Percentiles rank a stretch among this genome's conserved stretches.
Evolutionary conservation across 1,140 invertebrate species (phyloP).

Genomic region (Sycobia sp.): DNA sequence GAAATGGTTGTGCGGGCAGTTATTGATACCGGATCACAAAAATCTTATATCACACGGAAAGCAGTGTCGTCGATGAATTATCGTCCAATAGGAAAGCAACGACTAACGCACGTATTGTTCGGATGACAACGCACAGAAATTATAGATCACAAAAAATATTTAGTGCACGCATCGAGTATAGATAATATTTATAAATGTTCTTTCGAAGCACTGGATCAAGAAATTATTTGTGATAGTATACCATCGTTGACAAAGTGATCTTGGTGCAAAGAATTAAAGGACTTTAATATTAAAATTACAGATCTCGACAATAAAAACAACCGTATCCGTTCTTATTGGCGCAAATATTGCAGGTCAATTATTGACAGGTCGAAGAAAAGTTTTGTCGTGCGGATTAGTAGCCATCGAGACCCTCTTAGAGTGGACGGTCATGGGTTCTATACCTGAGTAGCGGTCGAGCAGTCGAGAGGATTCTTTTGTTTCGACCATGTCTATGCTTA

Average conservation of each 20-base stretch:
- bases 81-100: neutral
- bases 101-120: constrained; percentile 26
- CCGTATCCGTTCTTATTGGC: constrained; percentile 43
- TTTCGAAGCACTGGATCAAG: constrained; percentile 33
- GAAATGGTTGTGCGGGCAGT: constrained; percentile 24
- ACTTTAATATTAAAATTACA: constrained; percentile 33
- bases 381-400: constrained; percentile 28
- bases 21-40: constrained; percentile 32
- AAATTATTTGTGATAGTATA: constrained; percentile 35
- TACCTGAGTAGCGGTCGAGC: constrained; percentile 39
- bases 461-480: constrained; percentile 12
- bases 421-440: constrained; percentile 4
- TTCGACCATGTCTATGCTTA: constrained; percentile 28
- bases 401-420: constrained; percentile 45
- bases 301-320: constrained; percentile 17
- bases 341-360: constrained; percentile 46
- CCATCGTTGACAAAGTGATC: neutral
- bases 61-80: constrained; percentile 6
- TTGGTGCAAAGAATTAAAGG: constrained; percentile 29
- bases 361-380: constrained; percentile 39
- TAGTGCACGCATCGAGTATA: constrained; percentile 7
- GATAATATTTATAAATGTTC: constrained; percentile 26
- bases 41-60: constrained; percentile 27
- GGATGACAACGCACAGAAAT: constrained; percentile 10
- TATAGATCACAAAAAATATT: constrained; percentile 24